Evolutionary conservation across 2,113 vertebrate genomes (phyloP).

Genomic region (Pseudonaja textilis): DNA sequence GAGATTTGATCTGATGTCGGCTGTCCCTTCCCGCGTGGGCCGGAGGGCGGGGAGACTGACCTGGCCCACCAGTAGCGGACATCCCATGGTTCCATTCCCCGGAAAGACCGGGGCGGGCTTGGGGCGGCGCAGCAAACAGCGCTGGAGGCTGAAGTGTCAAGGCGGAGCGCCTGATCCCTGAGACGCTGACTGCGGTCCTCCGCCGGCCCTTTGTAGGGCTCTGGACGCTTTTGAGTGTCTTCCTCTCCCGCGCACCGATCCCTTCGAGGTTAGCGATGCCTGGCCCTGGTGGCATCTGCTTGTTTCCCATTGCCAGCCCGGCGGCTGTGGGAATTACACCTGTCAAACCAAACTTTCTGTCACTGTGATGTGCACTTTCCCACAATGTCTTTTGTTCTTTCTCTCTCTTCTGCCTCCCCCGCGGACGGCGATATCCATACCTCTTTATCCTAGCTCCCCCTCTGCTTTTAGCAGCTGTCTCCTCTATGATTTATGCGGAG

Average conservation of each 20-base stretch:
- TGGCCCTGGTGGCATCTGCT: constrained; percentile 67
- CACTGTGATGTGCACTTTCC: constrained; percentile 75
- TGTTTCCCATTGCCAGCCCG: constrained; percentile 64
- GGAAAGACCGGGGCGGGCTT: neutral
- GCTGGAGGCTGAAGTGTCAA: neutral
- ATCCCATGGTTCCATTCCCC: neutral
- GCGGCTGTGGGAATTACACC: constrained; percentile 72
- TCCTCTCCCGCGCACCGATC: neutral
- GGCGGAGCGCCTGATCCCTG: neutral
- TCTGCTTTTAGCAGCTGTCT: constrained; percentile 72
- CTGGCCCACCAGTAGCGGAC: neutral
- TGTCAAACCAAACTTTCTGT: constrained; percentile 74
- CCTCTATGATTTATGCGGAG: constrained; percentile 63
- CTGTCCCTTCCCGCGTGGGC: neutral
- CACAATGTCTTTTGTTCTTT: constrained; percentile 69
- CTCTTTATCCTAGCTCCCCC: constrained; percentile 6
- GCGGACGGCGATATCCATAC: neutral
- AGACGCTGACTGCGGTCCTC: constrained; percentile 4
- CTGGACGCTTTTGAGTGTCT: constrained; percentile 24
- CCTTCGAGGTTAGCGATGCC: constrained; percentile 34
- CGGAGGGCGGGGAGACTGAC: neutral
- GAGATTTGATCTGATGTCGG: constrained; percentile 43
- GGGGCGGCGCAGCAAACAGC: neutral
- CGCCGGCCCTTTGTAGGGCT: constrained; percentile 24
- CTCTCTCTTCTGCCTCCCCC: constrained; percentile 7